Evolutionary conservation across 2,888 invertebrate genomes (phyloP).

Genomic region (Eudasyphora cyanicolor): DNA sequence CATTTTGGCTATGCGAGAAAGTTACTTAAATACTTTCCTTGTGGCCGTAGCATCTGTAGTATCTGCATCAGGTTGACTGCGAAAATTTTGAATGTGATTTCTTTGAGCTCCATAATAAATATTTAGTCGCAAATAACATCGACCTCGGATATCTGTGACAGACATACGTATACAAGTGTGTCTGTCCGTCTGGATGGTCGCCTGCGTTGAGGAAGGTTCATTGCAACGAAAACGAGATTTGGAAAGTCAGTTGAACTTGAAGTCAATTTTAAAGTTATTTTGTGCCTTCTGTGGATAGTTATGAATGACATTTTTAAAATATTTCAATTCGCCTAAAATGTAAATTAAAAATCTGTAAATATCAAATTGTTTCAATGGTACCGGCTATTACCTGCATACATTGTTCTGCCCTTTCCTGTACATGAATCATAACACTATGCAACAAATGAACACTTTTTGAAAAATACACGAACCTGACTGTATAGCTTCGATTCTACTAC

Average conservation of each 20-base stretch:
- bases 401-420: no score
- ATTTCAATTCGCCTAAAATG: no score
- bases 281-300: no score
- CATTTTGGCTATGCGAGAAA: constrained; percentile 53
- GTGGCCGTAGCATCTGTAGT: background rate
- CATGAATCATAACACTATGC: no score
- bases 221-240: constrained; percentile 10
- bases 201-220: background rate
- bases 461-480: no score
- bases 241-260: background rate
- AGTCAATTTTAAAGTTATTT: no score
- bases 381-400: no score
- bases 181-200: background rate
- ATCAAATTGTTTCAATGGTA: no score
- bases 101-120: constrained; percentile 7
- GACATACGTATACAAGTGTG: background rate
- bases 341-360: no score
- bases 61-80: constrained; percentile 49
- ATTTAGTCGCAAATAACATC: background rate
- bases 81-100: constrained; percentile 44
- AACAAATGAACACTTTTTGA: no score
- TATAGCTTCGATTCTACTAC: no score
- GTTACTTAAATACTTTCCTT: constrained; percentile 57
- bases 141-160: background rate
- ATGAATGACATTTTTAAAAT: no score